A percentile compares a stretch with the other conserved stretches of the same genome.
Conservation (phyloP, 2,797 vertebrate genomes). For the Schizothorax lantsangensis region DNA sequence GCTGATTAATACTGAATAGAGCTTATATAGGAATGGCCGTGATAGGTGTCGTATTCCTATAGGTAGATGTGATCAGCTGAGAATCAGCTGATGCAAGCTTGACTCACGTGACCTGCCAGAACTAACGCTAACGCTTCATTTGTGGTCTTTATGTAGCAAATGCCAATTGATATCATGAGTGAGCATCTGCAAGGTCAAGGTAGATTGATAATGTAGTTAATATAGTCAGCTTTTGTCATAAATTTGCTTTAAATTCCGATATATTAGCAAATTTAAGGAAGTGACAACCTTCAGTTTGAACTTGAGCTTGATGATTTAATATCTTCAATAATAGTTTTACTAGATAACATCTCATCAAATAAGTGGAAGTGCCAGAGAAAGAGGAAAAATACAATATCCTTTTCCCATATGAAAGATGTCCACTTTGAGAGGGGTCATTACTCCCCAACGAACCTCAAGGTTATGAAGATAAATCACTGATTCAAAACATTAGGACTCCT, state of each 20-base stretch:
- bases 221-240: neutral
- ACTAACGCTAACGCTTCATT: no score
- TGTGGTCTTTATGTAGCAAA: neutral
- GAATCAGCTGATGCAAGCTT: no score
- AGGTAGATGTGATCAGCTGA: no score
- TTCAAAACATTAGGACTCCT: conserved; percentile 59
- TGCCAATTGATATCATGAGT: neutral
- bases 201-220: neutral
- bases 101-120: no score
- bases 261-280: neutral
- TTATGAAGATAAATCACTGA: conserved; percentile 63
- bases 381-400: conserved; percentile 43
- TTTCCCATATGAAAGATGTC: conserved; percentile 56
- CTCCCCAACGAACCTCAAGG: conserved; percentile 56
- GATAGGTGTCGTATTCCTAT: no score
- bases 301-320: conserved; percentile 40
- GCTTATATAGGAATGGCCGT: no score
- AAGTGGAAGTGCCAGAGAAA: conserved; percentile 26
- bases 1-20: no score
- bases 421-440: conserved; percentile 52
- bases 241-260: neutral
- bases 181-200: neutral
- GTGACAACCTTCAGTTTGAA: conserved; percentile 35
- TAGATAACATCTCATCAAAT: neutral
- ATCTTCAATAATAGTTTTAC: conserved; percentile 30